Evolutionary conservation across 2,888 invertebrate genomes (phyloP).

Genomic region (Cheilosia soror): DNA sequence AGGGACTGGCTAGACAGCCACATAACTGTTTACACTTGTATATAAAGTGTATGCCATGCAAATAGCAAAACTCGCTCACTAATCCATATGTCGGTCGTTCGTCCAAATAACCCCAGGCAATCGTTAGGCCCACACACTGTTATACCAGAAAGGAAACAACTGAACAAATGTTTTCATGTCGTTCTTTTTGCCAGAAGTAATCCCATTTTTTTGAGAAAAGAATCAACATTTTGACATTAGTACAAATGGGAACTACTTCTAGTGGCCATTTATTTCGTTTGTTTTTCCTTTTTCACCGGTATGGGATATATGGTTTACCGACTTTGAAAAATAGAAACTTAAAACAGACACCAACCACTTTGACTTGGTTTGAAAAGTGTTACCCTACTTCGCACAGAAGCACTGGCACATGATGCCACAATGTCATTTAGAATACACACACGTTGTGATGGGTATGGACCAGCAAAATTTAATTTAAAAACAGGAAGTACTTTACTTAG

Average conservation of each 20-base stretch:
- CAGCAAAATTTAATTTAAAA: slow-evolving; percentile 3
- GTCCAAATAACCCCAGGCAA: slow-evolving; percentile 55
- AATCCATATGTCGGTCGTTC: slow-evolving; percentile 44
- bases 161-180: slow-evolving; percentile 63
- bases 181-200: slow-evolving; percentile 57
- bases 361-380: slow-evolving; percentile 39
- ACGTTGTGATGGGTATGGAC: background rate
- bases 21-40: slow-evolving; percentile 29
- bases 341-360: slow-evolving; percentile 6
- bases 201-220: slow-evolving; percentile 44
- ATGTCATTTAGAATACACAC: slow-evolving; percentile 18
- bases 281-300: slow-evolving; percentile 21
- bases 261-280: slow-evolving; percentile 20
- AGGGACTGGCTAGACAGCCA: background rate
- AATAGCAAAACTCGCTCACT: slow-evolving; percentile 20
- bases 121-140: slow-evolving; percentile 17
- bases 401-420: slow-evolving; percentile 31
- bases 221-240: slow-evolving; percentile 51
- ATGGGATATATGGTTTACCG: slow-evolving; percentile 11
- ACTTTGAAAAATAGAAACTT: slow-evolving; percentile 50
- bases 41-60: slow-evolving; percentile 32
- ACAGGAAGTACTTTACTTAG: background rate
- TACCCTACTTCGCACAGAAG: slow-evolving; percentile 2
- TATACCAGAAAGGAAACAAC: slow-evolving; percentile 42
- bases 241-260: slow-evolving; percentile 27